Evolutionary conservation across 1,140 invertebrate species (phyloP).

Genomic region (Atta cephalotes): DNA sequence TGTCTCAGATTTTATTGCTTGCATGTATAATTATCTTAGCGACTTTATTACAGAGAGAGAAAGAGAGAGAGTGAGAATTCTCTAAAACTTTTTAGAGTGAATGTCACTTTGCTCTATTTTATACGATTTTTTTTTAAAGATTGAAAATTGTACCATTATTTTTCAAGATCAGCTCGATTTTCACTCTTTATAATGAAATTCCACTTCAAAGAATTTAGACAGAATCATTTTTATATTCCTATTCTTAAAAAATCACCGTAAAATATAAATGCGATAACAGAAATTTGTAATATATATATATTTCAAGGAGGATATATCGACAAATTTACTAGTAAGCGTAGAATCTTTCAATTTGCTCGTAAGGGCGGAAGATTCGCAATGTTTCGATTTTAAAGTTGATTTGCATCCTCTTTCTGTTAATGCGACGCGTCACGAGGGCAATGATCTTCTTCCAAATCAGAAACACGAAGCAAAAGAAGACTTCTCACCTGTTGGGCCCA

Average conservation of each 20-base stretch:
- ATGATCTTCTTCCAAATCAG: conserved; percentile 62
- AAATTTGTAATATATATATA: too few relatives aligned
- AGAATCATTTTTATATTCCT: conserved; percentile 1
- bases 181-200: too few relatives aligned
- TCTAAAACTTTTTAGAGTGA: too few relatives aligned
- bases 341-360: background rate
- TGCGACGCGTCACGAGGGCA: conserved; percentile 42
- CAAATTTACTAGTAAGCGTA: background rate
- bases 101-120: too few relatives aligned
- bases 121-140: too few relatives aligned
- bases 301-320: background rate
- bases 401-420: conserved; percentile 19
- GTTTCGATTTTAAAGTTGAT: background rate
- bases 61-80: too few relatives aligned
- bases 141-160: too few relatives aligned
- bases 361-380: background rate
- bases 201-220: too few relatives aligned
- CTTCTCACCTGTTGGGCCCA: conserved; percentile 77
- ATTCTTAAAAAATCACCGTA: background rate
- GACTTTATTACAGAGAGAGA: too few relatives aligned
- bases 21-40: background rate
- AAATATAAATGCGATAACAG: background rate
- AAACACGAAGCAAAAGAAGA: conserved; percentile 73
- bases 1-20: too few relatives aligned
- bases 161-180: too few relatives aligned